Conservation (phyloP, 1,140 invertebrate species). For the Augochlora pura region DNA sequence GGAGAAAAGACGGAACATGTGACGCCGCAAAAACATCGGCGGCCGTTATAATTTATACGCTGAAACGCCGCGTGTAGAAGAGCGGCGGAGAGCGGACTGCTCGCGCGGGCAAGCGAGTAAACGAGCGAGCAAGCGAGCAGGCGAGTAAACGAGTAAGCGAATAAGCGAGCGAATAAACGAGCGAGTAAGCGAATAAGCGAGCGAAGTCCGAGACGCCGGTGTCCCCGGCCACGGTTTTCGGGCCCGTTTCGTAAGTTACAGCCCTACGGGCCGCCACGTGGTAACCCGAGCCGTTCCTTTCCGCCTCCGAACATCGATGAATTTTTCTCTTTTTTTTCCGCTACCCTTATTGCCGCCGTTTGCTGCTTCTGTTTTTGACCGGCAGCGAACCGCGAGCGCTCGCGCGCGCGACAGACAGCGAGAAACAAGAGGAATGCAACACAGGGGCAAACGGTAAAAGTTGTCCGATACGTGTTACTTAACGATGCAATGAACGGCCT, state of each 20-base stretch:
- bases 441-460: slow-evolving; percentile 8
- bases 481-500: not conserved
- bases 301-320: not conserved
- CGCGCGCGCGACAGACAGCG: slow-evolving; percentile 1
- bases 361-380: not conserved
- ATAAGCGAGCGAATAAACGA: too few relatives aligned
- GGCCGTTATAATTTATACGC: slow-evolving; percentile 70
- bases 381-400: not conserved
- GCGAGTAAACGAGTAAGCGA: slow-evolving; percentile 16
- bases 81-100: too few relatives aligned
- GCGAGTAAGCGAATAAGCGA: not conserved
- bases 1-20: slow-evolving; percentile 66
- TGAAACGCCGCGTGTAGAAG: slow-evolving; percentile 57
- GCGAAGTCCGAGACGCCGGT: too few relatives aligned
- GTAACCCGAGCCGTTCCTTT: not conserved
- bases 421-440: not conserved
- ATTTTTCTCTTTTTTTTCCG: not conserved
- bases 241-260: slow-evolving; percentile 48
- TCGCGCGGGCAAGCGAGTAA: not conserved
- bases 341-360: not conserved
- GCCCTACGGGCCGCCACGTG: slow-evolving; percentile 14
- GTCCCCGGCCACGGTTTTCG: slow-evolving; percentile 38
- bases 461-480: slow-evolving; percentile 14
- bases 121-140: not conserved
- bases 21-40: slow-evolving; percentile 66